These are phyloP conservation scores for Grapholita molesta DNA, from an alignment of 1,140 invertebrate species.

Conservation along the genomic window DNA sequence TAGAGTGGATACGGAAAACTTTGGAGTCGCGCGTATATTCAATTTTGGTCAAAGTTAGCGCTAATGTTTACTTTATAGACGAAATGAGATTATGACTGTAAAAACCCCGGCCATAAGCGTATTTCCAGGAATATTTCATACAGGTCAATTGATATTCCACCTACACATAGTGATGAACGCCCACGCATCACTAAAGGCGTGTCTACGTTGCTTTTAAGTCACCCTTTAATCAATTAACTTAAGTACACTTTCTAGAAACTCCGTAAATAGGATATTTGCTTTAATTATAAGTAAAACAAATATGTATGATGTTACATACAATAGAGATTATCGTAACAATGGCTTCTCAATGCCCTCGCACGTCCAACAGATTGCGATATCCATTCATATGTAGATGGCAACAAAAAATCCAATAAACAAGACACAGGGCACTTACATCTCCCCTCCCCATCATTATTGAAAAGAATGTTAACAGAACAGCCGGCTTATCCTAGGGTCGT, in stretches of 20 bases:
- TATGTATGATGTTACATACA: slow-evolving; percentile 34
- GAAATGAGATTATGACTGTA: neutral
- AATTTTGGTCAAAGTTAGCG: slow-evolving; percentile 2
- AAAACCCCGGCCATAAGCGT: neutral
- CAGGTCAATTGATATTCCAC: neutral
- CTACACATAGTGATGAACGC: neutral
- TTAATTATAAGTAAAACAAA: slow-evolving; percentile 23
- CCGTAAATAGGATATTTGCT: neutral
- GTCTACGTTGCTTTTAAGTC: neutral
- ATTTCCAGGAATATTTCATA: neutral
- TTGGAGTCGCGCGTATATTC: slow-evolving; percentile 37
- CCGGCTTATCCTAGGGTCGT: slow-evolving; percentile 69
- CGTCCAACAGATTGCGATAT: slow-evolving; percentile 62
- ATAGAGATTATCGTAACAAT: slow-evolving; percentile 36
- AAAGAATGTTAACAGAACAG: slow-evolving; percentile 75
- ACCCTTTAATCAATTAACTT: neutral
- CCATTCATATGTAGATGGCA: slow-evolving; percentile 76
- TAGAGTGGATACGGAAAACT: slow-evolving; percentile 47
- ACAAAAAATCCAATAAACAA: slow-evolving; percentile 78
- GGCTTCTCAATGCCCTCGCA: slow-evolving; percentile 43
- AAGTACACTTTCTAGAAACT: neutral
- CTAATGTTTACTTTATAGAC: neutral
- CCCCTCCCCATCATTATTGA: slow-evolving; percentile 72
- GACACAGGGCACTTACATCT: slow-evolving; percentile 60
- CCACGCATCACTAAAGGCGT: neutral